Evolutionary conservation across 2,888 invertebrate species (phyloP).

Genomic region (Eumacrocentrus americanus): DNA sequence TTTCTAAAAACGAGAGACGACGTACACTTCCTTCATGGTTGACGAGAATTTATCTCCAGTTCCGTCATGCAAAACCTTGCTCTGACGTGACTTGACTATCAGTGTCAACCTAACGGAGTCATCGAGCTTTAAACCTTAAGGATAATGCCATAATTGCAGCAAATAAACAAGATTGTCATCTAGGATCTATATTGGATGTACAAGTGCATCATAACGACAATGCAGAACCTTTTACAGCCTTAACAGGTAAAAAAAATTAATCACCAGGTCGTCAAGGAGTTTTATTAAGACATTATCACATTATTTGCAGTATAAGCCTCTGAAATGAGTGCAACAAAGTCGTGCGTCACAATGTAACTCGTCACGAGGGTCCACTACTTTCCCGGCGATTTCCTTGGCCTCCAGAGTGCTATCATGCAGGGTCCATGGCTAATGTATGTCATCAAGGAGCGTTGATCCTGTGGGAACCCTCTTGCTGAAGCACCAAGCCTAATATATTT

Average conservation of each 20-base stretch:
- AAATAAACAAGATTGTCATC: constrained; percentile 1
- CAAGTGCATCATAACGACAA: no score
- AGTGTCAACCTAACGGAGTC: constrained; percentile 3
- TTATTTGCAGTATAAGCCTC: no score
- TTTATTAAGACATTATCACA: no score
- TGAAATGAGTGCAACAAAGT: no score
- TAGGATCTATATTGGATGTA: no score
- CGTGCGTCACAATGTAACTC: background rate
- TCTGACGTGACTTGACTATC: background rate
- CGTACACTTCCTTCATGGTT: background rate
- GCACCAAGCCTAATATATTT: background rate
- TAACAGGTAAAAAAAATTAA: no score
- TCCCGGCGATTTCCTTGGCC: background rate
- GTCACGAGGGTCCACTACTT: background rate
- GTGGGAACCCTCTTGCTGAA: background rate
- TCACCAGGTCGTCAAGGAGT: no score
- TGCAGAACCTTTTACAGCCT: no score
- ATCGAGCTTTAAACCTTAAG: background rate
- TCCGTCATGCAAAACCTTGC: background rate
- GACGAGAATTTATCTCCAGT: background rate
- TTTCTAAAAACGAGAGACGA: background rate
- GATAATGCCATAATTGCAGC: background rate
- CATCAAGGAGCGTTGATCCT: constrained; percentile 1
- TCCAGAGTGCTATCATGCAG: background rate
- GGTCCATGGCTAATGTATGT: background rate